Evolutionary conservation across 2,888 invertebrate species (phyloP).

Genomic region (Andrena marginata): DNA sequence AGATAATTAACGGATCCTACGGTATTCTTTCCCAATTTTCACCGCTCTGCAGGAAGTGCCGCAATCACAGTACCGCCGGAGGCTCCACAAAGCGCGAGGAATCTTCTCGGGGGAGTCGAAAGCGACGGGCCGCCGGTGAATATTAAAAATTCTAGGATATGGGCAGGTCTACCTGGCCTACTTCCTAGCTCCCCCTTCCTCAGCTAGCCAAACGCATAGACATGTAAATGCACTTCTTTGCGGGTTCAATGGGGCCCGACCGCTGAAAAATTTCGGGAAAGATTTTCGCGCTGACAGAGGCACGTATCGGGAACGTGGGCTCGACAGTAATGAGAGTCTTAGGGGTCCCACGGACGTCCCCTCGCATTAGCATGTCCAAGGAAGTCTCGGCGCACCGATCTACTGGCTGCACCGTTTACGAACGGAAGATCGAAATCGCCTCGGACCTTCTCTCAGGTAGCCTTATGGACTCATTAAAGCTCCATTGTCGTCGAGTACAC

Average conservation of each 20-base stretch:
- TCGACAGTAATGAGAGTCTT: slow-evolving; percentile 75
- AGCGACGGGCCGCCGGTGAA: slow-evolving; percentile 9
- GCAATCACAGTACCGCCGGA: not conserved
- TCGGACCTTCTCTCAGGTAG: slow-evolving; percentile 56
- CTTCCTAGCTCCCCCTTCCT: not conserved
- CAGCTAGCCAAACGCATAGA: slow-evolving; percentile 40
- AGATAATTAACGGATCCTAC: slow-evolving; percentile 15
- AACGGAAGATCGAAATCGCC: slow-evolving; percentile 54
- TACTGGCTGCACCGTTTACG: slow-evolving; percentile 42
- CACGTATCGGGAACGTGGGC: slow-evolving; percentile 77
- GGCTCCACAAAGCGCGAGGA: not conserved
- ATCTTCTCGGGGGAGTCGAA: not conserved
- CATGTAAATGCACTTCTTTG: slow-evolving; percentile 59
- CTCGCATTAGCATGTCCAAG: slow-evolving; percentile 72
- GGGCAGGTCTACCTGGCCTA: slow-evolving; percentile 26
- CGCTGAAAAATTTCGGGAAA: slow-evolving; percentile 21
- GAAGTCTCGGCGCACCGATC: slow-evolving; percentile 22
- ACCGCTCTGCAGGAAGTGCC: slow-evolving; percentile 10
- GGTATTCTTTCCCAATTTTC: slow-evolving; percentile 21
- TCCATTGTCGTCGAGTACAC: slow-evolving; percentile 25
- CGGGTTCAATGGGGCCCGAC: slow-evolving; percentile 22
- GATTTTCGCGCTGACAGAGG: slow-evolving; percentile 30
- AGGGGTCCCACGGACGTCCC: slow-evolving; percentile 55
- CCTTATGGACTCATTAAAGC: slow-evolving; percentile 56
- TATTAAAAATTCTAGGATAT: slow-evolving; percentile 40